These are phyloP conservation scores for Nyctalus aviator DNA, from an alignment of 2,797 vertebrate species.

Conservation along the genomic window DNA sequence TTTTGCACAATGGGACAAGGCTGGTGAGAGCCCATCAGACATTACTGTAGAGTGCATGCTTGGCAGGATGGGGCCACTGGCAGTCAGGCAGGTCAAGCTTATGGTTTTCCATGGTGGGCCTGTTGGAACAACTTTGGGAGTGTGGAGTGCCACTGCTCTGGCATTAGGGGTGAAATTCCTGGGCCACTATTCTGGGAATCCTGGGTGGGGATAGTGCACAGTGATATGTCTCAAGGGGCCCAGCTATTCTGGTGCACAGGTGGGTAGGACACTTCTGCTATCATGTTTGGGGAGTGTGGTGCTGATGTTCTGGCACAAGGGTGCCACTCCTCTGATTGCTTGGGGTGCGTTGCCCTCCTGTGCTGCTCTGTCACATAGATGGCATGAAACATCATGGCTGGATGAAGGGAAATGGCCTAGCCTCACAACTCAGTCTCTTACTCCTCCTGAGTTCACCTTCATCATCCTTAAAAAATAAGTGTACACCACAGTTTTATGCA, in stretches of 20 bases:
- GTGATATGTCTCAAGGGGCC: not conserved
- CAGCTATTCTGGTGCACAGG: no score
- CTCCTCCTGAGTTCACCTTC: not conserved
- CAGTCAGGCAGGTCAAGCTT: not conserved
- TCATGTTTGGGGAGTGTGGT: not conserved
- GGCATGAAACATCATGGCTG: not conserved
- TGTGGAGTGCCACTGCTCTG: not conserved
- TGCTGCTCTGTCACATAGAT: not conserved
- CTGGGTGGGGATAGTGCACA: not conserved
- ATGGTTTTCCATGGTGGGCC: not conserved
- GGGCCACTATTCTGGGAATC: not conserved
- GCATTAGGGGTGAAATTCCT: not conserved
- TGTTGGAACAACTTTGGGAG: not conserved
- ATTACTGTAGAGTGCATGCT: not conserved
- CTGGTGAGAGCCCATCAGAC: not conserved
- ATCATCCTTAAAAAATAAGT: not conserved
- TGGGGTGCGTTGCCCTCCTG: not conserved
- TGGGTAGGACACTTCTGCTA: not conserved
- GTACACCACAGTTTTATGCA: not conserved
- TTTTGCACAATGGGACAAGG: not conserved
- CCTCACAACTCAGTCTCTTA: not conserved
- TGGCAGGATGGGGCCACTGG: not conserved
- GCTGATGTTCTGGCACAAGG: not conserved
- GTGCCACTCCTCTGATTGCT: not conserved
- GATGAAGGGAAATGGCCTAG: not conserved